Percentiles rank a stretch among this genome's conserved stretches.
Evolutionary conservation across 2,888 invertebrate genomes (phyloP).

Genomic region (Latrodectus hesperus): DNA sequence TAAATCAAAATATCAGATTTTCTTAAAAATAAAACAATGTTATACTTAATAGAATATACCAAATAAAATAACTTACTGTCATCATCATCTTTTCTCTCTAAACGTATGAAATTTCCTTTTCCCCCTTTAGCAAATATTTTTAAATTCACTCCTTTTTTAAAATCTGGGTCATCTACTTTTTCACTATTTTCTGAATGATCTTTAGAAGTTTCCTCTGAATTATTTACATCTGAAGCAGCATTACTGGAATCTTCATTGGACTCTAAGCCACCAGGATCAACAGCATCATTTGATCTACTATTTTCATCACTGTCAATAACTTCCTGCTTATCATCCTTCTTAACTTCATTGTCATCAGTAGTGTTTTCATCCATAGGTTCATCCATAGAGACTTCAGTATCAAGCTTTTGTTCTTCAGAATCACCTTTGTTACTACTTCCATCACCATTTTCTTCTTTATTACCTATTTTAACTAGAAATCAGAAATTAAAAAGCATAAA

Average conservation of each 20-base stretch:
- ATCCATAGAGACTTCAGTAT: constrained; percentile 3
- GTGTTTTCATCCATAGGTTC: background rate
- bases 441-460: constrained; percentile 15
- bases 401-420: constrained; percentile 9
- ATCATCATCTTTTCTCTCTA: constrained; percentile 59
- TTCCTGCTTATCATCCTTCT: constrained; percentile 13
- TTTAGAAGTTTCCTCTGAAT: constrained; percentile 21
- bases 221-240: constrained; percentile 17
- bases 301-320: constrained; percentile 41
- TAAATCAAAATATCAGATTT: no score
- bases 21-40: no score
- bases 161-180: constrained; percentile 34
- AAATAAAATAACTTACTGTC: constrained; percentile 34
- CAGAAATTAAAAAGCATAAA: background rate
- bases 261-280: constrained; percentile 17
- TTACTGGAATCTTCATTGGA: constrained; percentile 58
- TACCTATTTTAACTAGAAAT: constrained; percentile 40
- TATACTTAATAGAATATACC: no score
- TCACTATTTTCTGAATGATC: constrained; percentile 30
- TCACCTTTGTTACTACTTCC: background rate
- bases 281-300: constrained; percentile 40
- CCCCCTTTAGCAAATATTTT: constrained; percentile 65
- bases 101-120: constrained; percentile 58
- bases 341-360: constrained; percentile 18
- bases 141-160: constrained; percentile 44